Percentiles rank a stretch among this genome's conserved stretches.
Conservation (phyloP, 1,140 invertebrate species). For the Dolichoris vasculosae region DNA sequence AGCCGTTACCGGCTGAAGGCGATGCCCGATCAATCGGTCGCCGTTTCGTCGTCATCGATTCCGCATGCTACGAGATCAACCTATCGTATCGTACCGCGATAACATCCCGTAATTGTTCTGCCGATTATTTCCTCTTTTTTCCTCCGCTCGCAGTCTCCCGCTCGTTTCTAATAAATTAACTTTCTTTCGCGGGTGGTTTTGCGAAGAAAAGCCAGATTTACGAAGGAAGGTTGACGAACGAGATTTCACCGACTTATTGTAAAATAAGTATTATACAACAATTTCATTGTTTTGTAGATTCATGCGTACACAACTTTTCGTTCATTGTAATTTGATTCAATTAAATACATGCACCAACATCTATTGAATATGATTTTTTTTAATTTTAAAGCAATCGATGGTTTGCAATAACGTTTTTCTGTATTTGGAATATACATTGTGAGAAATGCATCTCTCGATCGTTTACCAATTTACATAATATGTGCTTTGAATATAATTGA, state of each 20-base stretch:
- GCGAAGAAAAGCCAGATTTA: not conserved
- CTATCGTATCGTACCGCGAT: not conserved
- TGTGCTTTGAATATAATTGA: not conserved
- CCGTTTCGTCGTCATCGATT: not conserved
- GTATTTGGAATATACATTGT: not conserved
- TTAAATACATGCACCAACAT: not conserved
- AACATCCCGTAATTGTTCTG: not conserved
- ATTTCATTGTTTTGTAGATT: not conserved
- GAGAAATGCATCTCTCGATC: not conserved
- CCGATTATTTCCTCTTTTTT: not conserved
- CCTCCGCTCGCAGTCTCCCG: not conserved
- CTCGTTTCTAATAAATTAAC: not conserved
- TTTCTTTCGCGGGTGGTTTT: not conserved
- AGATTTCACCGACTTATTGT: not conserved
- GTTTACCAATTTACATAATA: not conserved
- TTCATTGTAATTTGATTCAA: not conserved
- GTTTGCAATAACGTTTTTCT: not conserved
- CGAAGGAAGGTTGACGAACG: not conserved
- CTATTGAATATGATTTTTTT: not conserved
- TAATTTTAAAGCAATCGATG: not conserved
- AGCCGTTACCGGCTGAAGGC: slow-evolving; percentile 34
- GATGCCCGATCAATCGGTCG: slow-evolving; percentile 23
- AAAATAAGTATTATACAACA: not conserved
- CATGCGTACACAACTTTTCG: not conserved
- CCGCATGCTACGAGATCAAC: not conserved